These are phyloP conservation scores for Toxonevra muliebris DNA, from an alignment of 2,888 invertebrate species.

Conservation along the genomic window DNA sequence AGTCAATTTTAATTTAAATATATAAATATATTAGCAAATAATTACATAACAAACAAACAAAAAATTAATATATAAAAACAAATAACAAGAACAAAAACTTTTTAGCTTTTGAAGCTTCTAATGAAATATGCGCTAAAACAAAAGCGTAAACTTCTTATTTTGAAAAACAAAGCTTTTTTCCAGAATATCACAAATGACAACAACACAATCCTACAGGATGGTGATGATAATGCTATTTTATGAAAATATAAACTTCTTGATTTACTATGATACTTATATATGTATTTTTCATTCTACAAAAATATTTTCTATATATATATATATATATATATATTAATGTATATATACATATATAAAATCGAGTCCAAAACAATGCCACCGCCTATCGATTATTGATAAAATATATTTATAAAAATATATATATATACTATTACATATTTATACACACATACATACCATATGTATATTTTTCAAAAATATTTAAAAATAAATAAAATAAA, in stretches of 20 bases:
- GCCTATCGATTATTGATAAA: constrained; percentile 5
- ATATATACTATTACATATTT: background rate
- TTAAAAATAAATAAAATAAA: background rate
- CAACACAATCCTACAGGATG: too few relatives aligned
- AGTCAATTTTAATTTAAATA: background rate
- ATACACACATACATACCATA: too few relatives aligned
- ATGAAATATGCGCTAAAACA: too few relatives aligned
- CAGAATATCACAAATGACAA: too few relatives aligned
- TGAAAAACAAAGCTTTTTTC: too few relatives aligned
- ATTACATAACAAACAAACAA: background rate
- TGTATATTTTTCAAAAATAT: background rate
- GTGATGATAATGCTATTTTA: too few relatives aligned
- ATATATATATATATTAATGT: constrained; percentile 1
- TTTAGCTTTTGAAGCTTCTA: too few relatives aligned
- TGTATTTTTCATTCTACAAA: constrained; percentile 8
- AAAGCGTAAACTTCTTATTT: too few relatives aligned
- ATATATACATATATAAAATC: background rate
- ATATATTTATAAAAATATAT: constrained; percentile 1
- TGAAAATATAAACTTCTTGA: background rate
- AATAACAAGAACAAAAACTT: too few relatives aligned
- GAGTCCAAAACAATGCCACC: constrained; percentile 5
- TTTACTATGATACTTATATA: background rate
- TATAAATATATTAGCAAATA: background rate
- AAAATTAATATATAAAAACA: too few relatives aligned
- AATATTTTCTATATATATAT: constrained; percentile 8